These are phyloP conservation scores for Canis aureus DNA, from an alignment of 2,113 vertebrate genomes.

Conservation along the genomic window DNA sequence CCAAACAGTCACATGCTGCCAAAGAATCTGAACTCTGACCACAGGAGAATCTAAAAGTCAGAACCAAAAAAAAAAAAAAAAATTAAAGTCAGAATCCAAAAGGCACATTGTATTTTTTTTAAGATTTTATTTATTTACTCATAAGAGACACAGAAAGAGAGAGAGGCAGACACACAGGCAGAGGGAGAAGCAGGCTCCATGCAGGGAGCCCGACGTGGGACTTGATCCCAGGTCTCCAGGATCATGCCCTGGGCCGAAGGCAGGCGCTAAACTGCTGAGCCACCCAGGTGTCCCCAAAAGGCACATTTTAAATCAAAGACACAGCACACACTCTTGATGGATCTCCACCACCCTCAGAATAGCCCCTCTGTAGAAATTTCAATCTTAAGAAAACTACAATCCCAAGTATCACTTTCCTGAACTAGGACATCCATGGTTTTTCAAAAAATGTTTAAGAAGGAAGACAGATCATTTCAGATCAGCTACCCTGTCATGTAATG, in stretches of 20 bases:
- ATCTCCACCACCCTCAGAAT: not conserved
- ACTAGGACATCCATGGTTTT: not conserved
- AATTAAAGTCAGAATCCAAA: not conserved
- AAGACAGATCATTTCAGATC: not conserved
- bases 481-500: rapidly evolving
- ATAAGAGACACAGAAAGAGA: too few relatives aligned
- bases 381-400: not conserved
- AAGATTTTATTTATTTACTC: too few relatives aligned
- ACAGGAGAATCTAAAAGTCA: not conserved
- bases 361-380: not conserved
- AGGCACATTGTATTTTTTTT: not conserved
- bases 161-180: too few relatives aligned
- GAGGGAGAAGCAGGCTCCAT: too few relatives aligned
- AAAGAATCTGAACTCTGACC: constrained; percentile 22
- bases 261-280: too few relatives aligned
- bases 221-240: too few relatives aligned
- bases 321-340: not conserved
- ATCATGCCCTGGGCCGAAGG: too few relatives aligned
- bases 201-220: too few relatives aligned
- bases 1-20: not conserved
- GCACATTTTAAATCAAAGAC: not conserved
- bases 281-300: not conserved
- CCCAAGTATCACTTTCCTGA: not conserved
- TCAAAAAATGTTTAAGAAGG: not conserved
- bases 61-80: not conserved